phyloP scores from a whole-genome alignment of 2,888 invertebrate species.

The Tolmerus cingulatus region DNA sequence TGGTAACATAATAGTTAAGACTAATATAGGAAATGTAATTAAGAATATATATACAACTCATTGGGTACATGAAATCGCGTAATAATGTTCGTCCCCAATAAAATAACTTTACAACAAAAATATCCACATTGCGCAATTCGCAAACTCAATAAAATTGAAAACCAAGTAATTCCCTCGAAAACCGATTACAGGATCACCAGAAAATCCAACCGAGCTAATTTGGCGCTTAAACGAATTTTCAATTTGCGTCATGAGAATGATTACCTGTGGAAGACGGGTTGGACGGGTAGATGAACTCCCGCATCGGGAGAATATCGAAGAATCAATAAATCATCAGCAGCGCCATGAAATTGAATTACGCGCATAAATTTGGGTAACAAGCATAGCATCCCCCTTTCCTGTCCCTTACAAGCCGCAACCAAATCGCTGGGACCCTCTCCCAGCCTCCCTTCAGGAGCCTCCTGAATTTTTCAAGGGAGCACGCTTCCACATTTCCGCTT shows the following conservation, averaged over 20 bases:
- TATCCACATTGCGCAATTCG: background rate
- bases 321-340: conserved; percentile 13
- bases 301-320: background rate
- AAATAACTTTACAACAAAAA: background rate
- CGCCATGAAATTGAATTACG: conserved; percentile 27
- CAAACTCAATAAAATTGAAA: background rate
- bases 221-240: background rate
- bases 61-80: background rate
- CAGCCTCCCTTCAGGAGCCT: background rate
- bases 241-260: background rate
- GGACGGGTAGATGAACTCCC: background rate
- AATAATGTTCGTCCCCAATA: background rate
- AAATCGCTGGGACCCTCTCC: background rate
- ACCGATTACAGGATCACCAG: background rate
- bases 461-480: background rate
- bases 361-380: conserved; percentile 22
- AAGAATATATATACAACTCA: background rate
- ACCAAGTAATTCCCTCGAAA: background rate
- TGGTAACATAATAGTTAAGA: too few species aligned
- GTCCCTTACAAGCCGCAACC: background rate
- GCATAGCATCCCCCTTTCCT: background rate
- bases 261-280: background rate
- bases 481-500: background rate
- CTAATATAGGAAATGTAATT: too few species aligned
- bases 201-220: background rate